phyloP scores from a whole-genome alignment of 1,140 invertebrate species.

The Portunus trituberculatus region DNA sequence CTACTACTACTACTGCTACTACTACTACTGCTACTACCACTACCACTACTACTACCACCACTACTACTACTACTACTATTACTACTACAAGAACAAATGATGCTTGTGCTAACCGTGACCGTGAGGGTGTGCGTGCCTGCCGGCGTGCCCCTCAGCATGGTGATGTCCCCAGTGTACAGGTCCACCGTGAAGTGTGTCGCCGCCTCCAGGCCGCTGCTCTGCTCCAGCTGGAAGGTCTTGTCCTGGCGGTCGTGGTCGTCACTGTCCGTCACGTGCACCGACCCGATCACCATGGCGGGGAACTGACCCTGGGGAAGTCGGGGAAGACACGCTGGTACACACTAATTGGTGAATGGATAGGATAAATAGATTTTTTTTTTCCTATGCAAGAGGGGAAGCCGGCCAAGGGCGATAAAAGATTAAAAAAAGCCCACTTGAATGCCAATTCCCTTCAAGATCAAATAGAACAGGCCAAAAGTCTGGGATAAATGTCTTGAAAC shows the following conservation, averaged over 20 bases:
- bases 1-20: not conserved
- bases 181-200: conserved; percentile 90
- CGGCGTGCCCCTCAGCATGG: conserved; percentile 93
- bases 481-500: no score
- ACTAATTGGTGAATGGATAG: no score
- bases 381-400: no score
- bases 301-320: conserved; percentile 87
- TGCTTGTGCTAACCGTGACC: conserved; percentile 89
- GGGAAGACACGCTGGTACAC: no score
- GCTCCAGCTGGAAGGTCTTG: conserved; percentile 96
- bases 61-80: no score
- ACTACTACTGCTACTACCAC: not conserved
- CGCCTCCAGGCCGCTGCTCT: conserved; percentile 79
- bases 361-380: no score
- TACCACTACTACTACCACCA: no score
- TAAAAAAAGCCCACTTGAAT: no score
- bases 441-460: no score
- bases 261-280: conserved; percentile 96
- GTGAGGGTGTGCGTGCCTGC: conserved; percentile 90
- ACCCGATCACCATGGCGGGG: conserved; percentile 94
- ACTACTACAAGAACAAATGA: no score
- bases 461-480: no score
- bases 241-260: conserved; percentile 99
- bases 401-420: no score
- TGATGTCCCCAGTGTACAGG: conserved; percentile 95